Evolutionary conservation across 2,797 vertebrate species (phyloP).

Genomic region (Pangasius djambal): DNA sequence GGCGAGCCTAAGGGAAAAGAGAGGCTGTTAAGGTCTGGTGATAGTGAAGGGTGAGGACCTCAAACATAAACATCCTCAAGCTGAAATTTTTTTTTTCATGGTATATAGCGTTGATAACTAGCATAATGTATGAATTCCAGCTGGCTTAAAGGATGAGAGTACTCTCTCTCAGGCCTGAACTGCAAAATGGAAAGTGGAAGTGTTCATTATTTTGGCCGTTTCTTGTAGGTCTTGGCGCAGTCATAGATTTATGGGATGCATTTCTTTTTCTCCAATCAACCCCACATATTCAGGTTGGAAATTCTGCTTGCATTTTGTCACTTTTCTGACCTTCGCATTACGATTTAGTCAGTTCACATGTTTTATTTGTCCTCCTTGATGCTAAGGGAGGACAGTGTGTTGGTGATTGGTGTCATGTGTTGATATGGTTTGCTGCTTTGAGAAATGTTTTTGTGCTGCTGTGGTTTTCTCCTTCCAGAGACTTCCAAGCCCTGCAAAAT

Average conservation of each 20-base stretch:
- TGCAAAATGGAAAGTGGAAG: constrained; percentile 22
- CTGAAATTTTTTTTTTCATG: background rate
- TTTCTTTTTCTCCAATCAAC: constrained; percentile 52
- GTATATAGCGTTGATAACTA: background rate
- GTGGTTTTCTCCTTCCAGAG: constrained; percentile 36
- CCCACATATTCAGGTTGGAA: constrained; percentile 59
- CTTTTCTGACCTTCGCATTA: constrained; percentile 55
- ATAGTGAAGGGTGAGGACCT: constrained; percentile 44
- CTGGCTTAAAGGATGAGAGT: background rate
- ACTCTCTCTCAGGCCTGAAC: background rate
- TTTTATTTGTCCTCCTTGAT: constrained; percentile 41
- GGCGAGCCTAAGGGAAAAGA: constrained; percentile 18
- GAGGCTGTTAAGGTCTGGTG: constrained; percentile 30
- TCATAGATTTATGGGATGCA: constrained; percentile 28
- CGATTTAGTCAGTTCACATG: constrained; percentile 51
- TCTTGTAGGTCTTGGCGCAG: constrained; percentile 13
- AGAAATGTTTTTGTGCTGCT: constrained; percentile 47
- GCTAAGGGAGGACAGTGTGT: background rate
- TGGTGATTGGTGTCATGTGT: background rate
- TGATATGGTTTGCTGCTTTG: constrained; percentile 39
- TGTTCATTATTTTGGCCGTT: background rate
- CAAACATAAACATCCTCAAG: constrained; percentile 45
- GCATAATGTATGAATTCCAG: constrained; percentile 1
- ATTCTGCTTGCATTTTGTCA: constrained; percentile 62
- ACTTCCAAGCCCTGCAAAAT: constrained; percentile 48